Percentiles rank a stretch among this genome's conserved stretches.
These are phyloP conservation scores for Tethea ocularis DNA, from an alignment of 2,888 invertebrate genomes.

Conservation along the genomic window DNA sequence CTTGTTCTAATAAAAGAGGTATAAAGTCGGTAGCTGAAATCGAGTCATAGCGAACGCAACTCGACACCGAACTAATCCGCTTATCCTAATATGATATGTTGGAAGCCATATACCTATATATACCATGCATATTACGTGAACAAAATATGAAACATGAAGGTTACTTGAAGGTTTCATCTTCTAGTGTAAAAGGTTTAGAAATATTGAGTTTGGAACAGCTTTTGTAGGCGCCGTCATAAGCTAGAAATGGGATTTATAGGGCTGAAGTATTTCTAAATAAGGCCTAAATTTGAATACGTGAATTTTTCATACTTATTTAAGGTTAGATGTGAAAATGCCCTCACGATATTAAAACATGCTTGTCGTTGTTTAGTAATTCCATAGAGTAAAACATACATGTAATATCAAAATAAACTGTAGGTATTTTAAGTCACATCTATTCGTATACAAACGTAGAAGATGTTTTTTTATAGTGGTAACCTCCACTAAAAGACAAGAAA, in stretches of 20 bases:
- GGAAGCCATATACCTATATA: conserved; percentile 47
- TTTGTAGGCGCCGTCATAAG: background rate
- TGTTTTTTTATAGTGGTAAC: too few species aligned
- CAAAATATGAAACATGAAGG: too few species aligned
- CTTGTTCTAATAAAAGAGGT: background rate
- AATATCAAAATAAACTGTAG: too few species aligned
- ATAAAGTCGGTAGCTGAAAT: conserved; percentile 2
- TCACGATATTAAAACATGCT: background rate
- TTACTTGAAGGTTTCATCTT: background rate
- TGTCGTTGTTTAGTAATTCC: background rate
- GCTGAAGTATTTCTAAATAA: background rate
- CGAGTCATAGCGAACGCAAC: conserved; percentile 29
- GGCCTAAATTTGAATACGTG: background rate
- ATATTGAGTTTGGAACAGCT: background rate
- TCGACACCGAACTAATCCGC: conserved; percentile 63
- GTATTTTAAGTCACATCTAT: too few species aligned
- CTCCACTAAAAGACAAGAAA: too few species aligned
- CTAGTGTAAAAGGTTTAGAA: background rate
- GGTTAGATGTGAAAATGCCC: too few species aligned
- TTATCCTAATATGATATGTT: conserved; percentile 65
- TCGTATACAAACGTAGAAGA: too few species aligned
- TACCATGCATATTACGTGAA: background rate
- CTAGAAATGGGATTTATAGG: background rate
- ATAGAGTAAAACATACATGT: too few species aligned
- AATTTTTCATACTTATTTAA: background rate